phyloP scores from a whole-genome alignment of 1,140 invertebrate genomes.

The Drosophila prosaltans region DNA sequence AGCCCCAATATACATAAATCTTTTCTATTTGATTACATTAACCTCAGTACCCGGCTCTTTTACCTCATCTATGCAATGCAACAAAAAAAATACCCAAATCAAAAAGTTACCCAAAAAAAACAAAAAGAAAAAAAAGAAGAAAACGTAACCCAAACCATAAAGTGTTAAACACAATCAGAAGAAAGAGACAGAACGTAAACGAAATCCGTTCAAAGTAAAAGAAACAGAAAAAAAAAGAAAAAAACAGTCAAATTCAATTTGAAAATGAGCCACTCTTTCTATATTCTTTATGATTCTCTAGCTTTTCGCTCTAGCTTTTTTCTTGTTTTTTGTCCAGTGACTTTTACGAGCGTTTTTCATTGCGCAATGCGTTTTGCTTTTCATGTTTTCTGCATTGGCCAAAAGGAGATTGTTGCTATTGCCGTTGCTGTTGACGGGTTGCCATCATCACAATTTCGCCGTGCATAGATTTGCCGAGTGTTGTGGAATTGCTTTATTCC shows the following conservation, averaged over 20 bases:
- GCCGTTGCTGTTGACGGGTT: slow-evolving; percentile 36
- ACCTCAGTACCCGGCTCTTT: slow-evolving; percentile 27
- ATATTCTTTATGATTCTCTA: too few relatives aligned
- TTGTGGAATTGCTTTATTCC: neutral
- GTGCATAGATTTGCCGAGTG: slow-evolving; percentile 53
- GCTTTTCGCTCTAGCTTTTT: slow-evolving; percentile 6
- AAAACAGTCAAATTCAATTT: slow-evolving; percentile 56
- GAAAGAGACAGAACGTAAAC: slow-evolving; percentile 29
- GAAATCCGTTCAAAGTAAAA: slow-evolving; percentile 14
- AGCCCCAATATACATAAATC: slow-evolving; percentile 52
- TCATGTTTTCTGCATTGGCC: slow-evolving; percentile 4
- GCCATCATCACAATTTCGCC: slow-evolving; percentile 28
- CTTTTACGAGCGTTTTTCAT: slow-evolving; percentile 58
- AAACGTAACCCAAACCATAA: slow-evolving; percentile 1
- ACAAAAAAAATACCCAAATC: slow-evolving; percentile 57
- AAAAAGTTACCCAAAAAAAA: slow-evolving; percentile 30
- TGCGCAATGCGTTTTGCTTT: slow-evolving; percentile 40
- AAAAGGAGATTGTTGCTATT: slow-evolving; percentile 17
- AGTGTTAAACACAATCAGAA: slow-evolving; percentile 32
- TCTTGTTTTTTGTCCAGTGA: slow-evolving; percentile 11
- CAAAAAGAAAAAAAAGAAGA: slow-evolving; percentile 17
- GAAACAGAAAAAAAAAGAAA: neutral
- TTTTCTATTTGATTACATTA: slow-evolving; percentile 59
- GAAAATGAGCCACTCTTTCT: slow-evolving; percentile 27
- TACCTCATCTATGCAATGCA: slow-evolving; percentile 20